Conservation (phyloP, 2,888 invertebrate genomes). For the Netelia melanura region DNA sequence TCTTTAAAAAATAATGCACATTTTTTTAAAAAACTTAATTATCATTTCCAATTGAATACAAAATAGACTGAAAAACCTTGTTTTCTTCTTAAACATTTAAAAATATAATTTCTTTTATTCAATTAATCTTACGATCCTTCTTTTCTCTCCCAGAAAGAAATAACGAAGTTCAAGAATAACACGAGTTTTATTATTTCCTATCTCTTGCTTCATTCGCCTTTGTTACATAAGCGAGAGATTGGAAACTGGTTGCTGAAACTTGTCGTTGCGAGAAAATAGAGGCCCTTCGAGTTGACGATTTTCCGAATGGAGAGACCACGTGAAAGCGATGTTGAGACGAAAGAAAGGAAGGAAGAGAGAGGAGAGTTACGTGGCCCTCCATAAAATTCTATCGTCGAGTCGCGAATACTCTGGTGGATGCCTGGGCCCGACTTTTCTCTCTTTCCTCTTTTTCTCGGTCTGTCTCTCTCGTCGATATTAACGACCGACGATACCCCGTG, state of each 20-base stretch:
- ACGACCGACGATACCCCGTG: conserved; percentile 57
- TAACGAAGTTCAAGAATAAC: conserved; percentile 28
- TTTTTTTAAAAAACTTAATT: neutral
- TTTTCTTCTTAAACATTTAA: no score
- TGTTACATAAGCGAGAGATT: neutral
- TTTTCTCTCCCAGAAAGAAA: neutral
- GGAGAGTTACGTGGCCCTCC: conserved; percentile 52
- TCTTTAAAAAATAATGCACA: neutral
- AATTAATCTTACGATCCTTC: neutral
- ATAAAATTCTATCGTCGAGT: conserved; percentile 54
- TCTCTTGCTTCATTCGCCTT: neutral
- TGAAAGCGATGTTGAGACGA: conserved; percentile 28
- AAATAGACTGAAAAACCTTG: no score
- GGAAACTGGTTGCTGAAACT: conserved; percentile 43
- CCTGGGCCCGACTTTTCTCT: neutral
- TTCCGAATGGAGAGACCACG: conserved; percentile 25
- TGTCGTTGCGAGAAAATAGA: conserved; percentile 26
- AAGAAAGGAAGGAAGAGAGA: conserved; percentile 30
- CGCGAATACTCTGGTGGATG: conserved; percentile 47
- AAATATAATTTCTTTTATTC: neutral
- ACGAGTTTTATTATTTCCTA: neutral
- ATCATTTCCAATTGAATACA: no score
- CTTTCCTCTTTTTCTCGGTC: conserved; percentile 7
- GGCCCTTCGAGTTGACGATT: conserved; percentile 22
- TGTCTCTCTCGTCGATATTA: conserved; percentile 45